Evolutionary conservation across 1,140 invertebrate species (phyloP).

Genomic region (Tachypleus tridentatus): DNA sequence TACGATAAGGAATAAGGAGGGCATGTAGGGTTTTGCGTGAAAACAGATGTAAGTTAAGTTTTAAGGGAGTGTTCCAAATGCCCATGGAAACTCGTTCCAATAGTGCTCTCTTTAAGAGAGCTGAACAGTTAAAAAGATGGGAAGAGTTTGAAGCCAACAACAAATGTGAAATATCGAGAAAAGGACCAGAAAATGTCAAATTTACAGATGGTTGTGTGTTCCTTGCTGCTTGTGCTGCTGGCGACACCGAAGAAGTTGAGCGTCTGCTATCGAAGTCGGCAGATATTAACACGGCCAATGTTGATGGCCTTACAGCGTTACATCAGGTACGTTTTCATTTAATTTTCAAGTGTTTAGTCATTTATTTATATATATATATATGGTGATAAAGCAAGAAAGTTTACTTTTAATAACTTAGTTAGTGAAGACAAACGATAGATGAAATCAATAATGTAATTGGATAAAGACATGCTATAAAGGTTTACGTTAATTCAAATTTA

Average conservation of each 20-base stretch:
- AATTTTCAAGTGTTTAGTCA: too few species aligned
- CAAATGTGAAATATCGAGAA: slow-evolving; percentile 40
- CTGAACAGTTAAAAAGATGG: slow-evolving; percentile 90
- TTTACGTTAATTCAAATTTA: too few species aligned
- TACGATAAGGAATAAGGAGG: too few species aligned
- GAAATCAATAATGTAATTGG: too few species aligned
- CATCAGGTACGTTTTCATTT: slow-evolving; percentile 65
- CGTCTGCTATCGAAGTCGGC: slow-evolving; percentile 76
- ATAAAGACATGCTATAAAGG: too few species aligned
- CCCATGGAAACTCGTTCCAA: slow-evolving; percentile 28
- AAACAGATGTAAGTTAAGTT: too few species aligned
- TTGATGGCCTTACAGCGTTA: slow-evolving; percentile 92
- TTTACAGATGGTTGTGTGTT: slow-evolving; percentile 94
- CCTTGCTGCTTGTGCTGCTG: slow-evolving; percentile 87
- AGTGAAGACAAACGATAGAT: too few species aligned
- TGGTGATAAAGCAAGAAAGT: too few species aligned
- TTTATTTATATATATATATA: too few species aligned
- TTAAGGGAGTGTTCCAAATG: slow-evolving; percentile 1
- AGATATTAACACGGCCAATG: slow-evolving; percentile 93
- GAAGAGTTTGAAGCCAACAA: slow-evolving; percentile 90
- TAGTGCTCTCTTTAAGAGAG: slow-evolving; percentile 76
- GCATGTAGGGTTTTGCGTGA: too few species aligned
- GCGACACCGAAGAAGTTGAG: slow-evolving; percentile 89
- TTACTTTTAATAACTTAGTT: too few species aligned
- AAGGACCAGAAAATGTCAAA: slow-evolving; percentile 46